Conservation (phyloP, 2,888 invertebrate species). For the Siphlonurus alternatus region DNA sequence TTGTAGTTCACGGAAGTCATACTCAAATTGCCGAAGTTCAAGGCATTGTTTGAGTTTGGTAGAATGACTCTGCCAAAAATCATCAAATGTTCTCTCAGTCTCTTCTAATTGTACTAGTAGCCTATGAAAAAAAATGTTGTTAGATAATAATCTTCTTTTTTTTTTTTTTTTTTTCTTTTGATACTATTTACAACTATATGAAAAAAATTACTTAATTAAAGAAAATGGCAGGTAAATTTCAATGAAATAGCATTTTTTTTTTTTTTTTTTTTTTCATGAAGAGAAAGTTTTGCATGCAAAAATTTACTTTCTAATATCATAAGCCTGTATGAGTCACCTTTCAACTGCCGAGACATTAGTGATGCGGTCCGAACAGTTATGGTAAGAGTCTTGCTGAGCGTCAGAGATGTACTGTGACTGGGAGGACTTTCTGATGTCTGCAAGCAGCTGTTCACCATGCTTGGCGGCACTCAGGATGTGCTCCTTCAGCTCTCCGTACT, state of each 20-base stretch:
- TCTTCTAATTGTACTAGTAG: conserved; percentile 84
- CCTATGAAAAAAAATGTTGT: conserved; percentile 44
- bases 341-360: conserved; percentile 81
- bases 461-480: conserved; percentile 74
- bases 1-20: conserved; percentile 83
- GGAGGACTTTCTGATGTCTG: conserved; percentile 26
- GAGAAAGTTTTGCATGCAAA: too few species aligned
- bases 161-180: too few species aligned
- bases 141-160: too few species aligned
- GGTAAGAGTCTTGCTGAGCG: conserved; percentile 17
- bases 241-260: too few species aligned
- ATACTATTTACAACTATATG: background rate
- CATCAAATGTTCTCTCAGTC: conserved; percentile 84
- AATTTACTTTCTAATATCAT: too few species aligned
- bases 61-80: conserved; percentile 88
- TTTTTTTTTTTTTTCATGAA: too few species aligned
- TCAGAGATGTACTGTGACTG: conserved; percentile 7
- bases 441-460: conserved; percentile 75
- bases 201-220: background rate
- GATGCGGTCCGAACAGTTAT: conserved; percentile 24
- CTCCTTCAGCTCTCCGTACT: conserved; percentile 56
- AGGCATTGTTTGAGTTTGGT: conserved; percentile 77
- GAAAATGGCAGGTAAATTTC: background rate
- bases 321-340: conserved; percentile 41
- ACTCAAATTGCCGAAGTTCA: conserved; percentile 82